Evolutionary conservation across 2,888 invertebrate species (phyloP), one percentile per base, ranked within the genome.

Genomic region (Polia nebulosa): DNA sequence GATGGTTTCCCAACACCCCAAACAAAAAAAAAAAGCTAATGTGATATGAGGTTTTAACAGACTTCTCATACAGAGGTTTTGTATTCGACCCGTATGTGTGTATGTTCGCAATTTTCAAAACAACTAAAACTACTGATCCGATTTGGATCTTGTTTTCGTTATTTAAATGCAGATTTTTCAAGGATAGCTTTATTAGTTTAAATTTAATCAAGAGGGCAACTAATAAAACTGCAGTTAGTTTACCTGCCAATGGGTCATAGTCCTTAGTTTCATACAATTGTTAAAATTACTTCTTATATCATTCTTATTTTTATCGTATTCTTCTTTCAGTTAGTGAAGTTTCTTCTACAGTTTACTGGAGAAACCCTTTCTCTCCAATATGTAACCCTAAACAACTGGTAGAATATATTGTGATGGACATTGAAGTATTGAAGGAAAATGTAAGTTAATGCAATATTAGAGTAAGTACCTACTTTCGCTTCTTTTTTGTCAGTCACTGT

Each of bases 351-450:
- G 95, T 97, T 1, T 99, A 97, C 92, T 99, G 98, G 98, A 96
- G 99, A 78, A 95, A 97, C 72, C 98, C 98, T 5, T 99, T 99
- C 90, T 96, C 97, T 62, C 97, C 98, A 32, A 97, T 99, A 73
- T 99, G 98, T 87, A 97, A 98, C 89, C 98, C 99, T 0, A 99
- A 98, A 89, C 98, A 99, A 88, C 93, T 99, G 73, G 97, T 97
- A 0, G 98, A 99, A 90, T 99, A 98, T 89, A 97, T 98, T 85
- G 98, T 99, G 1, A 99, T 99, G 98, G 98, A 99, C 88, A 97
- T 99, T 69, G 99, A 99, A 84, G 96, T 97, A 49, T 96, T 98
- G 20, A 96, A 96, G 78, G 97, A 97, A 85, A 92, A 96, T 89
- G 96, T 96, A 88, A 90, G 95, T 92, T 68, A n/a, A 64, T 53